Evolutionary conservation across 2,888 invertebrate genomes (phyloP).

Genomic region (Erynnis tages): DNA sequence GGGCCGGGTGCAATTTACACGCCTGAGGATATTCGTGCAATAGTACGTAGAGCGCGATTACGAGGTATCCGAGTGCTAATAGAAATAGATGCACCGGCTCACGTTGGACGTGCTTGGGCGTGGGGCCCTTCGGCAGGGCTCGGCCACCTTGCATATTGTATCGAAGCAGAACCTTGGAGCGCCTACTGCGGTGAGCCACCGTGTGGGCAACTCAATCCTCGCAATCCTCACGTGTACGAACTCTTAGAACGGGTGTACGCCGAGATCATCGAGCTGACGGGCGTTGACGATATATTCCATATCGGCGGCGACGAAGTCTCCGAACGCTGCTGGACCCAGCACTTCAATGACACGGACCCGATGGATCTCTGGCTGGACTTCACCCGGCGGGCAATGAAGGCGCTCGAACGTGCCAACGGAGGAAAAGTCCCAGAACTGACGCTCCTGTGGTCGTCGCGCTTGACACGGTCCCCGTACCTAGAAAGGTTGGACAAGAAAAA

Average conservation of each 20-base stretch:
- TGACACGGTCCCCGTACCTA: constrained; percentile 87
- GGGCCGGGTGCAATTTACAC: constrained; percentile 89
- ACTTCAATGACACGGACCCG: constrained; percentile 88
- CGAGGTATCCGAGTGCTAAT: constrained; percentile 93
- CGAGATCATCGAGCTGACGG: constrained; percentile 87
- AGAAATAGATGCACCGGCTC: constrained; percentile 95
- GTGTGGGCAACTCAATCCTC: constrained; percentile 92
- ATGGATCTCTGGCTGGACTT: constrained; percentile 91
- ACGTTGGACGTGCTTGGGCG: constrained; percentile 93
- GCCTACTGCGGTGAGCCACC: constrained; percentile 92
- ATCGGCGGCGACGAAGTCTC: constrained; percentile 93
- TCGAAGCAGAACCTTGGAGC: constrained; percentile 91
- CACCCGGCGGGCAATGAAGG: constrained; percentile 83
- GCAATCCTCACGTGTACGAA: constrained; percentile 88
- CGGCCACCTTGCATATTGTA: constrained; percentile 90
- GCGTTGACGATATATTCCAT: constrained; percentile 90
- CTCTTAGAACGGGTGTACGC: constrained; percentile 87
- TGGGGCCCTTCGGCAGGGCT: constrained; percentile 89
- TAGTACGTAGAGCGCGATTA: constrained; percentile 89
- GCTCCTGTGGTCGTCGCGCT: constrained; percentile 88
- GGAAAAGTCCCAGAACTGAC: constrained; percentile 80
- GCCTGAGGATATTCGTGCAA: constrained; percentile 84
- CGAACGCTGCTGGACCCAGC: constrained; percentile 89
- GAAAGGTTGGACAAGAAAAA: constrained; percentile 77
- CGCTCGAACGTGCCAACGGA: constrained; percentile 83